These are phyloP conservation scores for Alcis repandata DNA, from an alignment of 2,888 invertebrate genomes.

Conservation along the genomic window DNA sequence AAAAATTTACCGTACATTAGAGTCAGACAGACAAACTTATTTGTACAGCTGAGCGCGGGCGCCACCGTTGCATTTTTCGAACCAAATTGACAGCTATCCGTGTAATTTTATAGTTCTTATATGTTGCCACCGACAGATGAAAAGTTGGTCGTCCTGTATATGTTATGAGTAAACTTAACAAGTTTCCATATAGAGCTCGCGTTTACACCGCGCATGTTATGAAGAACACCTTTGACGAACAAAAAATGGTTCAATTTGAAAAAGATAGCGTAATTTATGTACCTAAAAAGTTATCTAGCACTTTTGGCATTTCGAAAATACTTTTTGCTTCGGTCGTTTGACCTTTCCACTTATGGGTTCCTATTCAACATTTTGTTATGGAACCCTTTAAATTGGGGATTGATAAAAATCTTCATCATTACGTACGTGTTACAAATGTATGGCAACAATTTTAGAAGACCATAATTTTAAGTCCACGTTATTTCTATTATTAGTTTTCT, in stretches of 20 bases:
- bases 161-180: constrained; percentile 9
- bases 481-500: too few relatives aligned
- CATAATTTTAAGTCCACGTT: too few relatives aligned
- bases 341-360: neutral
- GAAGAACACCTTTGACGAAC: constrained; percentile 36
- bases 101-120: neutral
- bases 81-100: neutral
- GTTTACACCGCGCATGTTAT: constrained; percentile 11
- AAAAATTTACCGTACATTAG: constrained; percentile 1
- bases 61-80: neutral
- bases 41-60: neutral
- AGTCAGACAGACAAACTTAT: neutral
- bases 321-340: neutral
- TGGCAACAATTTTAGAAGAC: too few relatives aligned
- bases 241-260: constrained; percentile 9
- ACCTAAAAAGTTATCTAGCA: neutral
- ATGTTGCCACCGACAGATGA: neutral
- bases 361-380: too few relatives aligned
- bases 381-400: too few relatives aligned
- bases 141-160: neutral
- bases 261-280: constrained; percentile 16
- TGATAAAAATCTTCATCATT: too few relatives aligned
- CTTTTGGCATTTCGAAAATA: neutral
- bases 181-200: constrained; percentile 18
- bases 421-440: too few relatives aligned